These are phyloP conservation scores for Bubo blakistoni DNA, from an alignment of 2,113 vertebrate genomes.

Conservation along the genomic window DNA sequence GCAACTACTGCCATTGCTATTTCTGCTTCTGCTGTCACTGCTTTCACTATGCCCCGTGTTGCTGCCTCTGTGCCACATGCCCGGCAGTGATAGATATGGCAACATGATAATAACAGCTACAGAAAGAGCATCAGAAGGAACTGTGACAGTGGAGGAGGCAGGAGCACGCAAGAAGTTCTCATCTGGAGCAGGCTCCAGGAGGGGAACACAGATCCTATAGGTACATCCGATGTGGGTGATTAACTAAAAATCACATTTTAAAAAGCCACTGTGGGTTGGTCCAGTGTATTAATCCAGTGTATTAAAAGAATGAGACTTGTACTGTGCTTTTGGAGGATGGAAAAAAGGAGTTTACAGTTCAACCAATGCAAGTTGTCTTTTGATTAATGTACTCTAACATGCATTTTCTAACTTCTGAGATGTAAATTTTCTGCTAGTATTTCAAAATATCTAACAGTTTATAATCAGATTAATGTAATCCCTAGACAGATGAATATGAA, in stretches of 20 bases:
- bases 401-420: not conserved
- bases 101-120: not conserved
- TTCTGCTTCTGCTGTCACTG: not conserved
- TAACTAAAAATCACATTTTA: not conserved
- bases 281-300: not conserved
- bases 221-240: not conserved
- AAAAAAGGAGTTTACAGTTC: not conserved
- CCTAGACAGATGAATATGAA: not conserved
- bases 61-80: not conserved
- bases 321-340: not conserved
- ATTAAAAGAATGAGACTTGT: not conserved
- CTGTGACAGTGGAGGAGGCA: not conserved
- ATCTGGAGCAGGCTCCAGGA: not conserved
- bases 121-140: not conserved
- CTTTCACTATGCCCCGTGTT: not conserved
- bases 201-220: not conserved
- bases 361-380: not conserved
- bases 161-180: not conserved
- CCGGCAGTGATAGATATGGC: not conserved
- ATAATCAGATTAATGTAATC: not conserved
- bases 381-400: not conserved
- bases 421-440: not conserved
- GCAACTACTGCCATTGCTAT: not conserved
- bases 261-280: not conserved
- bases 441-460: not conserved